phyloP scores from a whole-genome alignment of 2,797 vertebrate species.

The Urocyon cinereoargenteus region DNA sequence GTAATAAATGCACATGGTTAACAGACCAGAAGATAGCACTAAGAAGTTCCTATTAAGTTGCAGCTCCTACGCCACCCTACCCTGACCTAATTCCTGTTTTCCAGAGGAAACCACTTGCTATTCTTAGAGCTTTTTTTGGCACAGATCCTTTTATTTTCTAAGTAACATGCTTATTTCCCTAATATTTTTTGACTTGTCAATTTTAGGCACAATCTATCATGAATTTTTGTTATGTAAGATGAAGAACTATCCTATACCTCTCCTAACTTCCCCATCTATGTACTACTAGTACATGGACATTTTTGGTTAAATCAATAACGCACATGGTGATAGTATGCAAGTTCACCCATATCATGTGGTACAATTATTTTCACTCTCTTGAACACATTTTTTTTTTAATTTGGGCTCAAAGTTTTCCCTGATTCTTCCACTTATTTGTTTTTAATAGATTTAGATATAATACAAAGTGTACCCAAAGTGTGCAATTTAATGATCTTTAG shows the following conservation, averaged over 20 bases:
- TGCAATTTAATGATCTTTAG: background rate
- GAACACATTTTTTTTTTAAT: background rate
- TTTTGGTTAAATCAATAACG: background rate
- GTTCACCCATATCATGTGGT: background rate
- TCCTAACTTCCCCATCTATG: background rate
- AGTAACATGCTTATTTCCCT: background rate
- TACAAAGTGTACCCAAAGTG: background rate
- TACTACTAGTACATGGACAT: background rate
- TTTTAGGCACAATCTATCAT: background rate
- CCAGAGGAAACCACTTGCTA: background rate
- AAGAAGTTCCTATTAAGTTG: background rate
- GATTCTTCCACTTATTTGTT: background rate
- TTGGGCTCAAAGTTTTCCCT: background rate
- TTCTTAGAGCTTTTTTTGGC: background rate
- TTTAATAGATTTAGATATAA: background rate
- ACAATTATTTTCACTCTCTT: background rate
- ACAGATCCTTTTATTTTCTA: background rate
- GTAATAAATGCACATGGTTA: background rate
- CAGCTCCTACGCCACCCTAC: accelerated
- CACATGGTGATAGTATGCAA: background rate
- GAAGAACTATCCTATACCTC: background rate
- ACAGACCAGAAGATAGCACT: background rate
- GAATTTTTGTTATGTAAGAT: constrained; percentile 3
- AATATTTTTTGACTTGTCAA: background rate
- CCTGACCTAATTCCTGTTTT: background rate